Evolutionary conservation across 2,888 invertebrate genomes (phyloP), one percentile per base, ranked within the genome.

Genomic region (Drosophila leonis): DNA sequence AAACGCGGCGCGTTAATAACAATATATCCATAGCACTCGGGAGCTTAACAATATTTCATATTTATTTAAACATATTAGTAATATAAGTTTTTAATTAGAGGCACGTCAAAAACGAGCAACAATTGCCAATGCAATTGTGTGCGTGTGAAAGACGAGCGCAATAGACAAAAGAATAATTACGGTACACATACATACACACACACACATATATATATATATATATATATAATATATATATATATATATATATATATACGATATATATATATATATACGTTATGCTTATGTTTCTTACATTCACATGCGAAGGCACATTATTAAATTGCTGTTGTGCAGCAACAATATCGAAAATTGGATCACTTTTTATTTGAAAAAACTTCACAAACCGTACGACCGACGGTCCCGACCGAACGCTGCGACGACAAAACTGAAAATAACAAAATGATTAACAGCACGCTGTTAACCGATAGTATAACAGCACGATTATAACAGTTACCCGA

Each of bases 351-450:
- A 59, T 65, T 35, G 48, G 56, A 71, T 63, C 65, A 77, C 74
- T 79, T 60, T 52, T 41, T 57, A 33, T 29, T 48, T 29, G 20
- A 20, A 39, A 46, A 70, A 70, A 62, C 61, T 64, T 70, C 31
- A 60, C 31, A 20, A 56, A 64, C 51, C 75, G 64, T 65, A 70
- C 63, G 54, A 65, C 65, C 77, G 65, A 75, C 70, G 29, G 31
- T 41, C 60, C n/a, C 75, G 66, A 75, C 75, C 80, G 75, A 44
- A 70, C 80, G 70, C 57, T 57, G 42, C 64, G 62, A 65, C 75
- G 61, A 55, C 64, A 65, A 67, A 62, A 68, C 75, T 60, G 56
- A 76, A 79, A 79, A 65, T 79, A 75, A 76, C 69, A 65, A 78
- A 49, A 4, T 24, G 15, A 12, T 15, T 51, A 60, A 51, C 69